These are phyloP conservation scores for Alligator mississippiensis DNA, from an alignment of 2,113 vertebrate genomes.

Conservation along the genomic window DNA sequence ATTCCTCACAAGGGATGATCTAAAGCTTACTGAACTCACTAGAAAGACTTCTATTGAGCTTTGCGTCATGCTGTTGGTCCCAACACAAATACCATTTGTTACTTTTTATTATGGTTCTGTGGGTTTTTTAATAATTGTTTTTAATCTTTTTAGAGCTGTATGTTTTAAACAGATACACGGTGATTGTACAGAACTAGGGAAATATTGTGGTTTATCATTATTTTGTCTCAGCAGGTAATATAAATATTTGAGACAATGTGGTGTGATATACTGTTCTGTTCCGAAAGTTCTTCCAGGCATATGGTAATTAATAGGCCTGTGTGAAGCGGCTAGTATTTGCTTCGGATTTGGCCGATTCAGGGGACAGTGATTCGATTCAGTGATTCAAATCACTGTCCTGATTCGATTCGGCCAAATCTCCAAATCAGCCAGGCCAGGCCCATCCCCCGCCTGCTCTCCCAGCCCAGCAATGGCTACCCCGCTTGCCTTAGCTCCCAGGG, in stretches of 20 bases:
- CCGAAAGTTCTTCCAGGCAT: not conserved
- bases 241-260: not conserved
- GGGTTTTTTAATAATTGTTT: conserved; percentile 38
- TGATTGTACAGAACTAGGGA: not conserved
- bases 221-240: not conserved
- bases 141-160: conserved; percentile 14
- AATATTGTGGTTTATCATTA: conserved; percentile 16
- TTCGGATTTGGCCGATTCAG: too few relatives aligned
- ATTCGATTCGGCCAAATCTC: too few relatives aligned
- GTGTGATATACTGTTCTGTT: not conserved
- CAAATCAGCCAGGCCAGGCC: too few relatives aligned
- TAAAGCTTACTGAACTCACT: conserved; percentile 47
- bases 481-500: too few relatives aligned
- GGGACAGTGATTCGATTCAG: too few relatives aligned
- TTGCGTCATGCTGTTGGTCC: conserved; percentile 42
- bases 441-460: too few relatives aligned
- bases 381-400: too few relatives aligned
- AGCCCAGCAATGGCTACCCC: too few relatives aligned
- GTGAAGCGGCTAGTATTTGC: too few relatives aligned
- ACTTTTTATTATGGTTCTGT: conserved; percentile 20
- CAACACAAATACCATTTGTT: conserved; percentile 55
- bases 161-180: conserved; percentile 11
- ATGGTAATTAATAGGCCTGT: not conserved
- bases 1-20: conserved; percentile 68
- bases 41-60: conserved; percentile 36